Evolutionary conservation across 2,888 invertebrate species (phyloP).

Genomic region (Macrophya annulata): DNA sequence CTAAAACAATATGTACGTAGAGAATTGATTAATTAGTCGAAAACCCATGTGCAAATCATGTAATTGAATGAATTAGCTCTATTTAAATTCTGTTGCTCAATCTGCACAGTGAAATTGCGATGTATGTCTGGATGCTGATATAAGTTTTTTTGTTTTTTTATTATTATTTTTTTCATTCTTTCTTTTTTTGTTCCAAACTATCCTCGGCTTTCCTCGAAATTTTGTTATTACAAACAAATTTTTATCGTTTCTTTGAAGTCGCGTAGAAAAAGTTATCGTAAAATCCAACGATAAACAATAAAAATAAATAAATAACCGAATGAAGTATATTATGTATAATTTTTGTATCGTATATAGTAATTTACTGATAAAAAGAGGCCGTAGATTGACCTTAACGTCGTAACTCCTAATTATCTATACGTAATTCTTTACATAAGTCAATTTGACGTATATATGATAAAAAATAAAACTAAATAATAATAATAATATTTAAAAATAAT

Average conservation of each 20-base stretch:
- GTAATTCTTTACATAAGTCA: background rate
- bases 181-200: background rate
- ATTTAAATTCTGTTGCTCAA: background rate
- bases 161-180: background rate
- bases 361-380: background rate
- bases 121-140: background rate
- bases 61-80: background rate
- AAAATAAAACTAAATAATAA: background rate
- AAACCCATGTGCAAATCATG: background rate
- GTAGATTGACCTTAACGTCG: background rate
- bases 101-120: background rate
- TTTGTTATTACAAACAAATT: background rate
- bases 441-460: background rate
- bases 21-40: background rate
- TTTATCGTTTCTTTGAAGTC: background rate
- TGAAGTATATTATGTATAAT: background rate
- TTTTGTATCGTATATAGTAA: background rate
- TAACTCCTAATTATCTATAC: background rate
- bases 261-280: background rate
- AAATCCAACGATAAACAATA: background rate
- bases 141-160: background rate
- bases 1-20: background rate
- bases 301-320: background rate
- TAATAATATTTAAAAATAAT: too few relatives aligned
- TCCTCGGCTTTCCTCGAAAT: background rate